A percentile compares a stretch with the other conserved stretches of the same genome.
These are phyloP conservation scores for Clanis bilineata DNA, from an alignment of 2,888 invertebrate species.

Conservation along the genomic window DNA sequence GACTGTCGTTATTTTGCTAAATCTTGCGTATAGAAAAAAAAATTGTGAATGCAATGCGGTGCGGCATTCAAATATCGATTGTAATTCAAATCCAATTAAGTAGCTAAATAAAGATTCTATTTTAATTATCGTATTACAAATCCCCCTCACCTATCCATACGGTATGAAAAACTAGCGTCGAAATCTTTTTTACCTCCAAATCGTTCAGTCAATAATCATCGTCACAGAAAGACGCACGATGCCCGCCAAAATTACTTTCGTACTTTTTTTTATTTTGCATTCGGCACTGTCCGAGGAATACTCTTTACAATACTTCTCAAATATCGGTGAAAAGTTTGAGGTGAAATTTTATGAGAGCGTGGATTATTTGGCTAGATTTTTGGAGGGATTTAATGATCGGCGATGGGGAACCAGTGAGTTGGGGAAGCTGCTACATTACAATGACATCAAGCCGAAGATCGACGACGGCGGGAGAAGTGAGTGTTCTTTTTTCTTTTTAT, in stretches of 20 bases:
- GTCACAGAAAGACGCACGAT: constrained; percentile 23
- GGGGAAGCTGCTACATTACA: constrained; percentile 55
- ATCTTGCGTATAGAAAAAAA: too few species aligned
- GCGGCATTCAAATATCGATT: too few species aligned
- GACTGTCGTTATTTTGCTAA: too few species aligned
- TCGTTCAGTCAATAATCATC: background rate
- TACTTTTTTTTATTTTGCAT: constrained; percentile 24
- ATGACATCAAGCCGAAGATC: constrained; percentile 54
- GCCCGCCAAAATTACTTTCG: constrained; percentile 17
- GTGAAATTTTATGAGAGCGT: constrained; percentile 44
- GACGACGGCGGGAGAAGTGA: constrained; percentile 39
- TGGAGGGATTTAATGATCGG: constrained; percentile 61
- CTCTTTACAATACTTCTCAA: constrained; percentile 28
- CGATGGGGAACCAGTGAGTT: constrained; percentile 53
- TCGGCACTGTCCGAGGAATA: background rate
- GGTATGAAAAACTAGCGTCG: background rate
- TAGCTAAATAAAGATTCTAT: background rate
- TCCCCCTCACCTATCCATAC: background rate
- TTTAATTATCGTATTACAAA: background rate
- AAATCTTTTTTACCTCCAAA: background rate
- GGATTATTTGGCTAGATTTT: constrained; percentile 36
- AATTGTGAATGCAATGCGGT: too few species aligned
- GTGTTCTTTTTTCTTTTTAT: constrained; percentile 29
- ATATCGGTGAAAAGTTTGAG: constrained; percentile 47
- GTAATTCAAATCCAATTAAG: background rate